These are phyloP conservation scores for Apis florea DNA, from an alignment of 1,140 invertebrate species.

Conservation along the genomic window DNA sequence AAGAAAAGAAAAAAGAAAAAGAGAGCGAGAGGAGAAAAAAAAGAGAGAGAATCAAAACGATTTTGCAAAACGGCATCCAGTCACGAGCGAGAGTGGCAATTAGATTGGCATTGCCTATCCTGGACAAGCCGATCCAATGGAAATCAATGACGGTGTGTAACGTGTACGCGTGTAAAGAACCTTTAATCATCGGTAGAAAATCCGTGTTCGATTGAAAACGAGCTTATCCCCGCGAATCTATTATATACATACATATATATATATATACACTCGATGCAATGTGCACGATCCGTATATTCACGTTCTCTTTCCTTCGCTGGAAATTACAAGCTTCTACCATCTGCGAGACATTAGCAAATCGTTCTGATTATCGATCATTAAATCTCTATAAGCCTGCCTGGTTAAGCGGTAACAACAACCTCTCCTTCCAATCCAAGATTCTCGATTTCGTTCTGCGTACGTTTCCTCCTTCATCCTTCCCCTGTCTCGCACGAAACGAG, in stretches of 20 bases:
- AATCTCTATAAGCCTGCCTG: slow-evolving; percentile 33
- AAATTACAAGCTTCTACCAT: slow-evolving; percentile 48
- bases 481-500: background rate
- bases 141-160: slow-evolving; percentile 21
- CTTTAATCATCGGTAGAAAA: slow-evolving; percentile 34
- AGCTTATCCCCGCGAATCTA: slow-evolving; percentile 1
- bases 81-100: slow-evolving; percentile 2
- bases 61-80: background rate
- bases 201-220: slow-evolving; percentile 23
- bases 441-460: slow-evolving; percentile 46
- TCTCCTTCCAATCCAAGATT: slow-evolving; percentile 38
- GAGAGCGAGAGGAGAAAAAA: background rate
- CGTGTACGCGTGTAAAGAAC: slow-evolving; percentile 3
- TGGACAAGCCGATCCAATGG: slow-evolving; percentile 1
- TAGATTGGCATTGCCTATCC: background rate
- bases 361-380: slow-evolving; percentile 54
- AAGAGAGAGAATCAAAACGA: background rate
- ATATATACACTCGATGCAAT: background rate
- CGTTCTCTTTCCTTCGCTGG: slow-evolving; percentile 31
- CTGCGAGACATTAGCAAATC: slow-evolving; percentile 44
- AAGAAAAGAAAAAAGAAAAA: no score
- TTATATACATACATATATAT: background rate
- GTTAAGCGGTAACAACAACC: slow-evolving; percentile 27
- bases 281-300: background rate
- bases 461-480: slow-evolving; percentile 27